Base-by-base conservation (phyloP, 1,140 invertebrate genomes). In the Trinorchestia longiramus region DNA sequence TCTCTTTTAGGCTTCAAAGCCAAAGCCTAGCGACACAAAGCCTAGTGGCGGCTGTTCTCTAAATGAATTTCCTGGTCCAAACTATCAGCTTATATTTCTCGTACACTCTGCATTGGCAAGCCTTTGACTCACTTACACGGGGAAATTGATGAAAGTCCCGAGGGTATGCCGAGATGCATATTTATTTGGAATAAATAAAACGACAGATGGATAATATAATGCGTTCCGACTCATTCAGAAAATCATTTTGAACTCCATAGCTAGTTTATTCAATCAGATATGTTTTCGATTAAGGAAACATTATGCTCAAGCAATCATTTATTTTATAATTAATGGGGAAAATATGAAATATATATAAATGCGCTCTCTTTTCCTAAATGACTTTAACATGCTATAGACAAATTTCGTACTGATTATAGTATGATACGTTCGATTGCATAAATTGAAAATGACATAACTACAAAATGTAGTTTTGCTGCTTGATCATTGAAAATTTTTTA, bases 91-190 rank as follows among this genome's bases (percentile, higher is more conserved):
- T 44, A 91, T 91, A 43, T 44, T 42, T 44, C 88, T 42, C 43
- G 88, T 91, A 42, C 41, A 42, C 88, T 42, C 41, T 11, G 88
- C 88, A 91, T 91, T 44, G 88, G 43, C 88, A 91, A 91, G 88
- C 88, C 88, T 91, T 91, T 91, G 88, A 91, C 88, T 91, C 88
- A 42, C 62, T 77, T 77, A 77, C 62, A 77, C 62, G 11, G 62
- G 8, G 62, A 36, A 77, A 77, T 77, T 77, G 62, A 77, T 3
- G 62, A 77, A 77, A 1, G 11, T 77, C 62, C 28, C 62, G 11
- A 36, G 62, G 28, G 11, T 77, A 23, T 36, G 36, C 11, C 1
- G 62, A 11, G 15, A 77, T 28, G 62, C 11, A 77, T 77, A 36
- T 36, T 36, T 28, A 77, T 77, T 77, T 77, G 11, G 15, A 77